Percentiles rank a stretch among this genome's conserved stretches.
phyloP scores from a whole-genome alignment of 2,888 invertebrate species.

The Asteroscopus sphinx region DNA sequence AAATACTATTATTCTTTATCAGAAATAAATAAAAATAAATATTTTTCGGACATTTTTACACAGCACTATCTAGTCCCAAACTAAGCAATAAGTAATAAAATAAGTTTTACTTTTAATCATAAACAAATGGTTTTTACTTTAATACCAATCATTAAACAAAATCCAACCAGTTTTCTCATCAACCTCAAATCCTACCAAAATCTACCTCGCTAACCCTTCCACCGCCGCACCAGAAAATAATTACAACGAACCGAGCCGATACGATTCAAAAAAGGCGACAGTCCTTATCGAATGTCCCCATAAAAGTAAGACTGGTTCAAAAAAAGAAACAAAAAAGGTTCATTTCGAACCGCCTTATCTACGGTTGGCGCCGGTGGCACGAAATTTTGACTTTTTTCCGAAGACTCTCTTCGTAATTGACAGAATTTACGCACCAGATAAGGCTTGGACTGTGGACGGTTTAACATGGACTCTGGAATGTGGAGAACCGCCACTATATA shows the following conservation, averaged over 20 bases:
- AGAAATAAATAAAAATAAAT: too few species aligned
- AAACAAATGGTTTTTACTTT: too few species aligned
- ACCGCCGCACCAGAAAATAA: conserved; percentile 48
- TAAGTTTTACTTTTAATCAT: too few species aligned
- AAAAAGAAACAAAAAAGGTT: conserved; percentile 57
- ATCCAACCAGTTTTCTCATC: too few species aligned
- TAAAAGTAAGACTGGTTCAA: conserved; percentile 59
- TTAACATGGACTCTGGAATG: conserved; percentile 40
- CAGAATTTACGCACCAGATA: conserved; percentile 67
- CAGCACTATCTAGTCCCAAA: too few species aligned
- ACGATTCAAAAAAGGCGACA: conserved; percentile 51
- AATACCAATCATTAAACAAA: too few species aligned
- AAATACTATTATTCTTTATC: too few species aligned
- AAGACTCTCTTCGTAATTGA: conserved; percentile 62
- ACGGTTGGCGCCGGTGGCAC: conserved; percentile 66
- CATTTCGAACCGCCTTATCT: conserved; percentile 60
- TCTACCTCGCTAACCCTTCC: conserved; percentile 37
- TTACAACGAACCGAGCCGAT: conserved; percentile 46
- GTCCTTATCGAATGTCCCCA: conserved; percentile 63
- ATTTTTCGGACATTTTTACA: too few species aligned
- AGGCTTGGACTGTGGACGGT: conserved; percentile 28
- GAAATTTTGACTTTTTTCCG: conserved; percentile 55
- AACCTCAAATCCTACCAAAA: background rate
- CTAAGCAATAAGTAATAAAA: too few species aligned
- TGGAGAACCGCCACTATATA: conserved; percentile 23